Evolutionary conservation across 2,113 vertebrate species (phyloP).

Genomic region (Cyanocitta stelleri): DNA sequence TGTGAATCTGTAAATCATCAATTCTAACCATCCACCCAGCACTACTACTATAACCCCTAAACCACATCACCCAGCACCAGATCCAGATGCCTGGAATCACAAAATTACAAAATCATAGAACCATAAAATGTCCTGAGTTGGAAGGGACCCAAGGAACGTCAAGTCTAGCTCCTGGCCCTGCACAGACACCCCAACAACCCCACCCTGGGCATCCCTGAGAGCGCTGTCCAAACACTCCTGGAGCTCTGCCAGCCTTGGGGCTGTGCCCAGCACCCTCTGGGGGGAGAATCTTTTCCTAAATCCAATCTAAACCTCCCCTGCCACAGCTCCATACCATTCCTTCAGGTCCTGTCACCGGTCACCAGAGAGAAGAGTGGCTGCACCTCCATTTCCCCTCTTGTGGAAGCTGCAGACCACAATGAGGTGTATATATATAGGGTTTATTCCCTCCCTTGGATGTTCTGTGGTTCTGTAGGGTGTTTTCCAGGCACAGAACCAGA

Average conservation of each 20-base stretch:
- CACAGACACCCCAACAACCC: background rate
- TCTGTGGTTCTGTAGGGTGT: background rate
- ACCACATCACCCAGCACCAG: accelerated
- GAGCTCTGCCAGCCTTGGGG: background rate
- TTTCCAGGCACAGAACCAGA: background rate
- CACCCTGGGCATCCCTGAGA: no score
- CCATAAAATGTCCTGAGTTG: background rate
- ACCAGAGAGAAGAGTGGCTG: background rate
- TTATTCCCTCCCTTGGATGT: background rate
- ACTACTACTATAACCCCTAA: background rate
- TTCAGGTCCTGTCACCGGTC: background rate
- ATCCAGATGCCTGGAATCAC: background rate
- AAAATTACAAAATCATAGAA: background rate
- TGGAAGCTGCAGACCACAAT: background rate
- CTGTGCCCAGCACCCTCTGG: accelerated
- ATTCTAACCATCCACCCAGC: background rate
- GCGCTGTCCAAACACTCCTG: accelerated
- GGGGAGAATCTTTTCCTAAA: background rate
- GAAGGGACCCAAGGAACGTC: no score
- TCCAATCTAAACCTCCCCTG: background rate
- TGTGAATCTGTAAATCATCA: background rate
- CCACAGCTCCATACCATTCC: background rate
- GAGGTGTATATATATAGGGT: background rate
- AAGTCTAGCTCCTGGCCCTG: background rate
- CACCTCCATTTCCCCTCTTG: background rate